These are phyloP conservation scores for Rhea pennata DNA, from an alignment of 2,113 vertebrate species.

Conservation along the genomic window DNA sequence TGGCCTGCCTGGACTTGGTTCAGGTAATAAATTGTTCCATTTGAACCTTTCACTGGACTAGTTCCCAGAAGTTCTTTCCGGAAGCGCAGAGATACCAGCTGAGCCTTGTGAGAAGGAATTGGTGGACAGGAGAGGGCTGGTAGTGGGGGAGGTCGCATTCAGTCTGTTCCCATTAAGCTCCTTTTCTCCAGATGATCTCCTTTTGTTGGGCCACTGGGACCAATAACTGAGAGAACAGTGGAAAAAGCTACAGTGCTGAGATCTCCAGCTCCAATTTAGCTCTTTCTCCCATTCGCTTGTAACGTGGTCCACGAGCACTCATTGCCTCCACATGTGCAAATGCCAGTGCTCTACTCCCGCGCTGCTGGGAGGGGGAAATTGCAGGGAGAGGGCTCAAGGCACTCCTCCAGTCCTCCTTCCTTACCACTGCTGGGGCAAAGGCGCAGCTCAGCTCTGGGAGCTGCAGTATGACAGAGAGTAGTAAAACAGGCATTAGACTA, in stretches of 20 bases:
- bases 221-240: background rate
- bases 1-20: background rate
- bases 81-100: background rate
- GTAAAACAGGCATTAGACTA: rapidly evolving
- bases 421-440: background rate
- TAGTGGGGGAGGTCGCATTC: background rate
- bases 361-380: background rate
- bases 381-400: background rate
- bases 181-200: background rate
- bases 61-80: background rate
- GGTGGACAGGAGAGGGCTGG: background rate
- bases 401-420: background rate
- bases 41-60: background rate
- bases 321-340: background rate
- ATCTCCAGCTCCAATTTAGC: background rate
- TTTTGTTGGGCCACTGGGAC: background rate
- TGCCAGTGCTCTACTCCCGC: background rate
- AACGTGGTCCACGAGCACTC: background rate
- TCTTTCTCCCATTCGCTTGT: background rate
- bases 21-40: background rate
- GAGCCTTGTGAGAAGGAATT: background rate
- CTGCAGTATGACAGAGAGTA: background rate
- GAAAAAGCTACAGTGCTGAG: background rate
- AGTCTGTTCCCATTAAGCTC: background rate
- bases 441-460: background rate